Evolutionary conservation across 2,888 invertebrate genomes (phyloP).

Genomic region (Eubasilissa splendida): DNA sequence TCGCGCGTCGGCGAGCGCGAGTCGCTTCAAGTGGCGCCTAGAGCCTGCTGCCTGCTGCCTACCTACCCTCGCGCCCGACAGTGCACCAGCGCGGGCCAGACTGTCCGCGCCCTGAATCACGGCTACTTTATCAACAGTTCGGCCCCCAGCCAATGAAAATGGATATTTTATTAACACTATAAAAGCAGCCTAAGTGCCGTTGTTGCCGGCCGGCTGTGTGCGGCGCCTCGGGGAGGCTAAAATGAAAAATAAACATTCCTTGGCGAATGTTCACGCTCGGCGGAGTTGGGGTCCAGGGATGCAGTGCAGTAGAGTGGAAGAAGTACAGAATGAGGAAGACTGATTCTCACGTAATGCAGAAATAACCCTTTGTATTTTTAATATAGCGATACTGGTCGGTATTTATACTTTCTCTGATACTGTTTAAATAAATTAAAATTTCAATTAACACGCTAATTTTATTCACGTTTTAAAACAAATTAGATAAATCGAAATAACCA

Average conservation of each 20-base stretch:
- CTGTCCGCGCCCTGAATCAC: constrained; percentile 22
- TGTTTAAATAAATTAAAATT: too few species aligned
- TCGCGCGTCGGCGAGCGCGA: too few species aligned
- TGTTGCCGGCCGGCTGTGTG: constrained; percentile 46
- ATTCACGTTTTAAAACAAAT: too few species aligned
- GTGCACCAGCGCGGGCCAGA: constrained; percentile 9
- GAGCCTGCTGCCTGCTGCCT: too few species aligned
- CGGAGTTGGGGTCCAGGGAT: constrained; percentile 10
- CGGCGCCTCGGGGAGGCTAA: constrained; percentile 47
- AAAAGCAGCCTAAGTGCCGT: constrained; percentile 53
- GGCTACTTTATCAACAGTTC: constrained; percentile 19
- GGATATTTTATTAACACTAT: constrained; percentile 55
- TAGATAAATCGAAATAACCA: too few species aligned
- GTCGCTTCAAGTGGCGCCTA: too few species aligned
- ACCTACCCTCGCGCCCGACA: not conserved
- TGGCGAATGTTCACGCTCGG: constrained; percentile 14
- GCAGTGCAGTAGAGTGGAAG: not conserved
- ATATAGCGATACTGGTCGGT: too few species aligned
- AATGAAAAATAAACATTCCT: constrained; percentile 58
- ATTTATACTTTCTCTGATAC: too few species aligned
- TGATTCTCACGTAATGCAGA: not conserved
- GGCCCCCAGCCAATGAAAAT: constrained; percentile 42
- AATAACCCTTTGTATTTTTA: not conserved
- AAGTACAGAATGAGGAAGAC: not conserved
- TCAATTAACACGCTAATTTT: too few species aligned